Conservation (phyloP, 2,113 vertebrate species). For the Tyrannus savana region DNA sequence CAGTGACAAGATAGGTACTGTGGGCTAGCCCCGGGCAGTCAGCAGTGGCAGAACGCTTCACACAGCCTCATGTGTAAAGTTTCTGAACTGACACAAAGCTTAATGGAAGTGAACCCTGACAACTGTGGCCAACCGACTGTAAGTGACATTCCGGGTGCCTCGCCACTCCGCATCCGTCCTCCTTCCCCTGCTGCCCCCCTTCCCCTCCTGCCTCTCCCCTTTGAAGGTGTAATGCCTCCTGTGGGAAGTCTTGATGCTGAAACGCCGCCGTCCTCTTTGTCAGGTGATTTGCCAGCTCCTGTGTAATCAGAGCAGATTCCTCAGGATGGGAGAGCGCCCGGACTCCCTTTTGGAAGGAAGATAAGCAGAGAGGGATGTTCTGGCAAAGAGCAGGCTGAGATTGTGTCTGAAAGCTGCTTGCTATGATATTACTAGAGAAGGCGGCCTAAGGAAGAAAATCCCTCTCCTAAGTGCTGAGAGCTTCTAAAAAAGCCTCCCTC, state of each 20-base stretch:
- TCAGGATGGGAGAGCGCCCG: rapidly evolving
- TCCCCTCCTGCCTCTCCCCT: conserved; percentile 12
- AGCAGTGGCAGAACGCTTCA: conserved; percentile 79
- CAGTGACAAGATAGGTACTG: conserved; percentile 80
- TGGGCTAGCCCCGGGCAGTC: conserved; percentile 84
- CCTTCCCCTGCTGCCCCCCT: background rate
- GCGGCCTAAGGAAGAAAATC: background rate
- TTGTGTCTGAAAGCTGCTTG: background rate
- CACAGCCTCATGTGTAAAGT: conserved; percentile 78
- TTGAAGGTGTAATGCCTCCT: conserved; percentile 76
- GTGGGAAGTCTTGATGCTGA: conserved; percentile 69
- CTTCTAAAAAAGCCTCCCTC: background rate
- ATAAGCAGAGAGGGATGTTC: background rate
- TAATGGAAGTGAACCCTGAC: conserved; percentile 85
- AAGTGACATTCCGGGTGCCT: conserved; percentile 78
- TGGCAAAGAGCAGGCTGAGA: background rate
- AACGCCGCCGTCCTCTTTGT: conserved; percentile 37
- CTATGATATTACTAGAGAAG: background rate
- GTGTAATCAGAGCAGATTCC: background rate
- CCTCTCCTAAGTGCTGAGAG: background rate
- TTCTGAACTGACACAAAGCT: conserved; percentile 81
- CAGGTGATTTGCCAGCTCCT: conserved; percentile 31
- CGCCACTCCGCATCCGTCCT: conserved; percentile 53
- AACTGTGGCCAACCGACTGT: conserved; percentile 74
- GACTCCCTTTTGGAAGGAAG: background rate